Conservation (phyloP, 2,888 invertebrate genomes). For the Chorisops tibialis region DNA sequence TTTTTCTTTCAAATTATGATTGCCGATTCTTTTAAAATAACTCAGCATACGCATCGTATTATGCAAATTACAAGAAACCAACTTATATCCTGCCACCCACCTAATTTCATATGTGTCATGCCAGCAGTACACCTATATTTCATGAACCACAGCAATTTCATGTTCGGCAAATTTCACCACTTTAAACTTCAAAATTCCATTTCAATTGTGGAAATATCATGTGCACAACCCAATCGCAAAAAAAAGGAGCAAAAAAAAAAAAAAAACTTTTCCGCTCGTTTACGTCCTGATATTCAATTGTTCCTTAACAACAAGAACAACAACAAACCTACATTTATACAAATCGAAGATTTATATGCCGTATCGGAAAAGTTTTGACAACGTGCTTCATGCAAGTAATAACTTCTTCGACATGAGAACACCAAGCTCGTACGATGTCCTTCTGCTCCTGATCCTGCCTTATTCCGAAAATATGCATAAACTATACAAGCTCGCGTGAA, state of each 20-base stretch:
- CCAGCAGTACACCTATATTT: background rate
- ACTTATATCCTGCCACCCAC: too few species aligned
- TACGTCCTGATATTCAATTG: conserved; percentile 18
- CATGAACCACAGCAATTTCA: too few species aligned
- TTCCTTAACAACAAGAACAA: background rate
- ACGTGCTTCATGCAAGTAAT: conserved; percentile 25
- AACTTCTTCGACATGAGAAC: conserved; percentile 24
- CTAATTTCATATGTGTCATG: too few species aligned
- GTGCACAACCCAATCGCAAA: conserved; percentile 6
- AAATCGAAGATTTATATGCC: conserved; percentile 24
- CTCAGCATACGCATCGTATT: too few species aligned
- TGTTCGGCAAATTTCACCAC: conserved; percentile 3
- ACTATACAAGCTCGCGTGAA: too few species aligned
- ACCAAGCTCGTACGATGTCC: conserved; percentile 12
- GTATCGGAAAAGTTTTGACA: conserved; percentile 25
- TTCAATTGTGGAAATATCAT: conserved; percentile 22
- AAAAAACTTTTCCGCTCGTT: conserved; percentile 19
- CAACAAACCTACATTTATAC: background rate
- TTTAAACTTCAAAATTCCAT: conserved; percentile 19
- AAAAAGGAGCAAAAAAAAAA: too few species aligned
- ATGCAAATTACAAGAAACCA: too few species aligned
- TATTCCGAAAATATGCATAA: too few species aligned
- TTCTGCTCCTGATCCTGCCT: background rate
- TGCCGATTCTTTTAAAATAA: too few species aligned
- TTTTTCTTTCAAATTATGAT: too few species aligned